These are phyloP conservation scores for Omphaloscelis lunosa DNA, from an alignment of 2,888 invertebrate genomes.

Conservation along the genomic window DNA sequence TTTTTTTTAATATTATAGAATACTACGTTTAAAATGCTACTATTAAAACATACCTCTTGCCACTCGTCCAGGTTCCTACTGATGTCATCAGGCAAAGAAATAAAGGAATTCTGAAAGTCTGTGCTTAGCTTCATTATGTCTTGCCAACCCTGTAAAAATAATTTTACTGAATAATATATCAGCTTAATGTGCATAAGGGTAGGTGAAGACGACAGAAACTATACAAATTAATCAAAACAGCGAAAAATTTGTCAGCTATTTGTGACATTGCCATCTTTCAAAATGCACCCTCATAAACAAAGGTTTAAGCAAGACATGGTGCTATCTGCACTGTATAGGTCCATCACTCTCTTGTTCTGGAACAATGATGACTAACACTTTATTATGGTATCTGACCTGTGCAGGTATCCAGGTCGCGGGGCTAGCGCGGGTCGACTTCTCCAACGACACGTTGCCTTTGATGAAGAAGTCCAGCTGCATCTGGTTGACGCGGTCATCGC, in stretches of 20 bases:
- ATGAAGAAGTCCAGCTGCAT: constrained; percentile 97
- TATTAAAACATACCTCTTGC: constrained; percentile 91
- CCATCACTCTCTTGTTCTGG: neutral
- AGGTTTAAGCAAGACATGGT: neutral
- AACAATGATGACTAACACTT: neutral
- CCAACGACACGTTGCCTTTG: constrained; percentile 95
- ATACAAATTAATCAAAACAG: neutral
- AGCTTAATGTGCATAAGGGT: too few species aligned
- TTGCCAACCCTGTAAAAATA: constrained; percentile 93
- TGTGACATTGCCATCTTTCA: neutral
- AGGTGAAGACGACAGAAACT: neutral
- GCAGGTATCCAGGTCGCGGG: constrained; percentile 94
- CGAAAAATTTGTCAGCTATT: neutral
- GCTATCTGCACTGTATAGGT: neutral
- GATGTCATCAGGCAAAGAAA: constrained; percentile 92
- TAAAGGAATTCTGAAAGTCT: constrained; percentile 93
- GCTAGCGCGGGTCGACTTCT: constrained; percentile 92
- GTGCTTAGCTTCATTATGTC: constrained; percentile 93
- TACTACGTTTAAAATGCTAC: neutral
- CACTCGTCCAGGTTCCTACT: constrained; percentile 89
- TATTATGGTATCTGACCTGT: constrained; percentile 76
- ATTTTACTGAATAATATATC: neutral
- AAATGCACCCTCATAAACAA: neutral
- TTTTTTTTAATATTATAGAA: too few species aligned
- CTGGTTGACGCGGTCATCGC: constrained; percentile 91